phyloP scores from a whole-genome alignment of 2,888 invertebrate species.

The Salticus scenicus region DNA sequence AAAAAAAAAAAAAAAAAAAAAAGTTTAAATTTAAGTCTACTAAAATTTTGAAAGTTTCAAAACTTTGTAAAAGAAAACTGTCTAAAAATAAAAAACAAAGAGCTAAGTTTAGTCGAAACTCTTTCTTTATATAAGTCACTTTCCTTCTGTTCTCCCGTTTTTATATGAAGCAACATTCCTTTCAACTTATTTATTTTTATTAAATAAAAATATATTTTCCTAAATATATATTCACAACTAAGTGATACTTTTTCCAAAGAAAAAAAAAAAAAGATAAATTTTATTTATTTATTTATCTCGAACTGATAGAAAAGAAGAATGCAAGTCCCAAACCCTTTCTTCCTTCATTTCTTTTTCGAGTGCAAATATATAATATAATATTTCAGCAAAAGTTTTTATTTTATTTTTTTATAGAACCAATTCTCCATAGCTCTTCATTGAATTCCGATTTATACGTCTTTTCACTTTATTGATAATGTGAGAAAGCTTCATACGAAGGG shows the following conservation, averaged over 20 bases:
- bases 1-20: no score
- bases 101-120: neutral
- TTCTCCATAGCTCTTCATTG: slow-evolving; percentile 58
- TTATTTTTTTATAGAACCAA: slow-evolving; percentile 31
- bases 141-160: no score
- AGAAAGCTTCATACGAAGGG: no score
- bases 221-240: slow-evolving; percentile 60
- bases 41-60: no score
- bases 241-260: slow-evolving; percentile 63
- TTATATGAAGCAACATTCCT: slow-evolving; percentile 11
- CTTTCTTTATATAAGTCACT: no score
- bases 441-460: slow-evolving; percentile 53
- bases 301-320: no score
- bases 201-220: no score
- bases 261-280: slow-evolving; percentile 54
- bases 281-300: no score
- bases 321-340: no score
- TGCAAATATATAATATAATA: slow-evolving; percentile 48
- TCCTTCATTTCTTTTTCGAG: no score
- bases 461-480: slow-evolving; percentile 60
- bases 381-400: slow-evolving; percentile 18
- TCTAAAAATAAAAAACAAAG: neutral
- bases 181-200: slow-evolving; percentile 35
- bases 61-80: neutral
- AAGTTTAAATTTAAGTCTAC: no score